Evolutionary conservation across 2,113 vertebrate species (phyloP), one percentile per base, ranked within the genome.

Genomic region (Lophotis ruficrista): DNA sequence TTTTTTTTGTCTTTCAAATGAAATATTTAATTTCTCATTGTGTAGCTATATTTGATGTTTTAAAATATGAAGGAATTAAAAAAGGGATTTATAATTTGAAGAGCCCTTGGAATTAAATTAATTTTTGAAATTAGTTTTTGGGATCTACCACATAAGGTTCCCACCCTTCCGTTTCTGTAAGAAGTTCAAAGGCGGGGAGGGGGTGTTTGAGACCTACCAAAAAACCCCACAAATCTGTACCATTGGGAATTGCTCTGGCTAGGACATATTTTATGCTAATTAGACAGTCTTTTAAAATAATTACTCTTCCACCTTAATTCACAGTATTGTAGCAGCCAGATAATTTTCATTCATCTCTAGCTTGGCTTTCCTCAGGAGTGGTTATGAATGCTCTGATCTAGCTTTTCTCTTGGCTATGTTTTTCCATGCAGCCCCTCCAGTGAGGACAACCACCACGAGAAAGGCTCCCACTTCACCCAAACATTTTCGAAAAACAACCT

Each of bases 381-480:
- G 12, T 14, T 84, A 33, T 56, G 43, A 48, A 65, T 47, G 14
- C 25, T 90, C 89, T 93, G 41, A 83, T 75, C 24, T 28, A 47
- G 50, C 13, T 94, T 91, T 62, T 51, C 14, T 54, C 38, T 89
- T 66, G 58, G 27, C 31, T 94, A 4, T 43, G 33, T 84, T 78
- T 82, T 57, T 48, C 58, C 23, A 35, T 47, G 15, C 84, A 97
- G 96, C 92, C 22, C 65, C 60, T 60, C 87, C 73, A n/a, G 84
- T 69, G 70, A 91, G 23, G 25, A 90, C 37, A n/a, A 88, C 81
- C 20, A 87, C 54, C 18, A 92, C 17, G 0, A 82, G 41, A 35
- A 45, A 33, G 75, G 9, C 60, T 72, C 72, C 64, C 0, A 4
- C 37, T 75, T 85, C 48, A 37, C 6, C 51, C 2, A 43, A 0